phyloP scores from a whole-genome alignment of 2,888 invertebrate species.

The Germaria angustata region DNA sequence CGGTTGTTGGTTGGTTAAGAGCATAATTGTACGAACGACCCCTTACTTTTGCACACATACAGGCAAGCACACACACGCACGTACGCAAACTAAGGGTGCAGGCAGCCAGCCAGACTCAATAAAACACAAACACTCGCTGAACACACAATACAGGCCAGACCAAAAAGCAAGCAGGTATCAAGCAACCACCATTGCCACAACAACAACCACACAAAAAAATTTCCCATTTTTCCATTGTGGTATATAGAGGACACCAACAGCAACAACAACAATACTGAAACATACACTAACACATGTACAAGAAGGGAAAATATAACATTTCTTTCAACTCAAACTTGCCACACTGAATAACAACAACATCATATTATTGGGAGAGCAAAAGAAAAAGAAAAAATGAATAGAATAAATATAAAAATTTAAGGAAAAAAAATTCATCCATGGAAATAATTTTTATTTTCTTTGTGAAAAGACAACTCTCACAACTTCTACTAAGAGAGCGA shows the following conservation, averaged over 20 bases:
- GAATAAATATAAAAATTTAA: slow-evolving; percentile 44
- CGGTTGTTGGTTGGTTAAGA: slow-evolving; percentile 66
- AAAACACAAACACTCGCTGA: slow-evolving; percentile 21
- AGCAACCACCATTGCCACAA: slow-evolving; percentile 79
- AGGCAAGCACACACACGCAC: slow-evolving; percentile 59
- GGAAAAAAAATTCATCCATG: slow-evolving; percentile 10
- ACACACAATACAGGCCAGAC: slow-evolving; percentile 46
- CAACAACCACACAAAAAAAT: slow-evolving; percentile 80
- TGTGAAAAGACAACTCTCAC: slow-evolving; percentile 26
- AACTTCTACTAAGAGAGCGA: slow-evolving; percentile 17
- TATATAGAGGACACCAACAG: slow-evolving; percentile 70
- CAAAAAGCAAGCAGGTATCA: slow-evolving; percentile 74
- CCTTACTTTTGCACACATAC: slow-evolving; percentile 54
- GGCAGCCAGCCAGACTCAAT: slow-evolving; percentile 45
- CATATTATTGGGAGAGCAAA: slow-evolving; percentile 35
- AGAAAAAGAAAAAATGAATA: too few species aligned
- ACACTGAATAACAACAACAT: slow-evolving; percentile 54
- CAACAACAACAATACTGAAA: slow-evolving; percentile 49
- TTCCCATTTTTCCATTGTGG: slow-evolving; percentile 80
- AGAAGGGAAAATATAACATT: slow-evolving; percentile 59
- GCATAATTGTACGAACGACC: slow-evolving; percentile 65
- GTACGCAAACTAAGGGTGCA: slow-evolving; percentile 73
- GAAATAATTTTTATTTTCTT: slow-evolving; percentile 7
- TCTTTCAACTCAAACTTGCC: slow-evolving; percentile 50
- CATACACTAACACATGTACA: neutral